Evolutionary conservation across 2,888 invertebrate genomes (phyloP), one percentile per base, ranked within the genome.

Genomic region (Thecophora atra): DNA sequence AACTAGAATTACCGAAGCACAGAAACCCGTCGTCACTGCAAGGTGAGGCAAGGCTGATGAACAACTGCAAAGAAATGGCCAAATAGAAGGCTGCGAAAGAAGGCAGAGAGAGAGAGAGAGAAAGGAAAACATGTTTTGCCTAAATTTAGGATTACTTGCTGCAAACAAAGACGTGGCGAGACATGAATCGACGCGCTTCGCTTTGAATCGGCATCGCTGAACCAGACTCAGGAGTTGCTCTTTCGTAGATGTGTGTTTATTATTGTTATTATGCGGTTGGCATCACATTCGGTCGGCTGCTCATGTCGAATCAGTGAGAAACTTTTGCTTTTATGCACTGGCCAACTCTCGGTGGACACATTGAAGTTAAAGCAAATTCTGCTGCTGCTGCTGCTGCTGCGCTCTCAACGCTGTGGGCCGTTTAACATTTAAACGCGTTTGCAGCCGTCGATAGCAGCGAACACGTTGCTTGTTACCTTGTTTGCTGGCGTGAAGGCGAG

Each of bases 41-140:
- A 60, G 69, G 44, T 70, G 26, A 69, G 62, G 30, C 69, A 70
- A 70, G 69, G 69, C 47, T 62, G 62, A 47, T 56, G 42, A 37
- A 21, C 17, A 63, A 30, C 62, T 42, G 30, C 17, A 17, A 37
- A 17, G 21, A 37, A 67, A 56, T 13, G 28, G 17, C 19, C 37
- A 54, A 54, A 11, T 24, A 15, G 17, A 6, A 65, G 11, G 28
- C 8, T 17, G 51, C 7, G 24, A 51, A 24, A 26, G 30, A 62
- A 30, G 4, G 15, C 42, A 44, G 26, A 44, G 21, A 15, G 19
- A 63, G 21, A 15, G 4, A 21, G 24, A 64, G 17, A 17, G 2
- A 42, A 37, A 21, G 15, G 13, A 37, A 19, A 37, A 67, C 37
- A 54, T 37, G 42, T 54, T 24, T 54, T 54, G 42, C 56, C 56